Evolutionary conservation across 2,113 vertebrate species (phyloP).

Genomic region (Xiphias gladius): DNA sequence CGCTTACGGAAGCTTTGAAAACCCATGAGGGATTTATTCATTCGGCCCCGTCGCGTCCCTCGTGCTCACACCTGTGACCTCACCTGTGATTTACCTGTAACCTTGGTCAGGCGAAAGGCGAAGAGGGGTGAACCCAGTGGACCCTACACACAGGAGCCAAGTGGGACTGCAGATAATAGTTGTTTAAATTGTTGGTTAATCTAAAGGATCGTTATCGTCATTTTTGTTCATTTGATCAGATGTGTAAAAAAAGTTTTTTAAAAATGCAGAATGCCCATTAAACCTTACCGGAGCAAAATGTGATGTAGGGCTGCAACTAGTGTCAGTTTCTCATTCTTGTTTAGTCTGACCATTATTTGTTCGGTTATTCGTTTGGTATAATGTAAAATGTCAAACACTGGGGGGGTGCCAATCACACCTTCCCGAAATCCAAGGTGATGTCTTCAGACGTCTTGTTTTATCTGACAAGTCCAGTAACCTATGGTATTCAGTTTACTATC

Average conservation of each 20-base stretch:
- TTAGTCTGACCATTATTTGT: too few species aligned
- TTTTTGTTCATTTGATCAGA: not conserved
- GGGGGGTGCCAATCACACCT: too few species aligned
- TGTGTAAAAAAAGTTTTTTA: too few species aligned
- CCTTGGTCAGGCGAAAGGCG: not conserved
- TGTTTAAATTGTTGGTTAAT: not conserved
- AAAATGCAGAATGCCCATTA: not conserved
- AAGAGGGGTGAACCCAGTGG: not conserved
- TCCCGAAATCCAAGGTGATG: too few species aligned
- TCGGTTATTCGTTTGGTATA: too few species aligned
- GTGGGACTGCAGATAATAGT: not conserved
- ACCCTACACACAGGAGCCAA: not conserved
- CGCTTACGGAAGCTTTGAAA: conserved; percentile 60
- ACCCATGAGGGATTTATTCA: conserved; percentile 29
- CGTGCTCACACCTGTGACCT: not conserved
- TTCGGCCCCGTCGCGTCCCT: not conserved
- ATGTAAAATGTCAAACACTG: too few species aligned
- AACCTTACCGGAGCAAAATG: not conserved
- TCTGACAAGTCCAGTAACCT: too few species aligned
- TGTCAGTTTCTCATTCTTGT: too few species aligned
- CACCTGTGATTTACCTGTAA: not conserved
- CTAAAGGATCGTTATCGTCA: not conserved
- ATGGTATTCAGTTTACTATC: too few species aligned
- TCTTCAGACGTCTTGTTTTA: too few species aligned
- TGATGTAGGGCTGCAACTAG: too few species aligned